Base-by-base conservation (phyloP, 1,140 invertebrate species). In the Anagrus nilaparvatae region DNA sequence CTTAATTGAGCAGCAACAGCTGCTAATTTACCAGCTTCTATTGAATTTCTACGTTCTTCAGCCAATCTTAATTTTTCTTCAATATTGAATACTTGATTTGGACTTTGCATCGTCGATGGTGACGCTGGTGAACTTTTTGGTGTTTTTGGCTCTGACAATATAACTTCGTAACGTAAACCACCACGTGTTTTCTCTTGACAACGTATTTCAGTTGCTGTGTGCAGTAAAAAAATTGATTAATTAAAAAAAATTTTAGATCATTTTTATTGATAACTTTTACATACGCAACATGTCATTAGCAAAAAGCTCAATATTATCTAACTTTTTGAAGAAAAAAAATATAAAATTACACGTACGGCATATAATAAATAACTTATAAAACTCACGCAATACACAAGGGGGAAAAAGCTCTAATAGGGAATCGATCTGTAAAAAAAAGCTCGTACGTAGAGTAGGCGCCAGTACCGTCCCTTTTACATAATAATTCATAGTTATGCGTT, bases 141-240 rank as follows among this genome's bases (percentile, higher is more conserved):
- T 30, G 68, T 72, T 24, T 76, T 73, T 13, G 90, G 87, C 55
- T 92, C 87, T 31, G 87, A 86, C 49, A 95, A 67, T 54, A 95
- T 92, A 52, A 94, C 87, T 67, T 96, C 91, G 72, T 90, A 96
- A 53, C 87, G 83, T 31, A 94, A 63, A 21, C 91, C 89, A 27
- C 90, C 89, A 59, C 87, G 82, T 14, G 80, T 83, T 65, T 87
- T 84, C 69, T 90, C 87, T 63, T 88, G 83, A 72, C 84, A 87
- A 56, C 85, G 74, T 52, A 90, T 87, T 65, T 90, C 86, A 53
- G 85, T 89, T 39, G 84, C 86, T 90, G 44, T 20, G 18, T 24
- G 20, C 8, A 40, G 16, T 31, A n/a, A 32, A 32, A 43, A 62
- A 44, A 35, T 42, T 38, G n/a, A 31, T 48, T 51, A 36, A 52